Conservation (phyloP, 92 coral and sea anemone species). For the Heteractis magnifica region DNA sequence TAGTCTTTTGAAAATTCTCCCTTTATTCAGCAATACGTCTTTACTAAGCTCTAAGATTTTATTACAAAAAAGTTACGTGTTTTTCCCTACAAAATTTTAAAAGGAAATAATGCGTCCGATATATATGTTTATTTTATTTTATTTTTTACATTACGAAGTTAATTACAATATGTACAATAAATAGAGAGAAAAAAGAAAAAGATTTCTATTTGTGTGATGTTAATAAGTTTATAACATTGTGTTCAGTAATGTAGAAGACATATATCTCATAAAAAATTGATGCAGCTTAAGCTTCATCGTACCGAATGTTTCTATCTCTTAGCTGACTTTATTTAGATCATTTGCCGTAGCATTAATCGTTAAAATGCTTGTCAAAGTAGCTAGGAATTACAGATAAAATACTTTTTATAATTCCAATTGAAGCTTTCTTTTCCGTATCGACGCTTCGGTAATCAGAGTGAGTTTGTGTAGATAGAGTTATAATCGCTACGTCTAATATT, state of each 20-base stretch:
- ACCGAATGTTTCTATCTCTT: not conserved
- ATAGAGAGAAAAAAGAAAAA: not conserved
- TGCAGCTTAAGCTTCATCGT: not conserved
- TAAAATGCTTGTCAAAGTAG: slow-evolving; percentile 8
- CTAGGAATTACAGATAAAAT: slow-evolving; percentile 4
- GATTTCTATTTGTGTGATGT: not conserved
- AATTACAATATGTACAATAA: slow-evolving; percentile 1
- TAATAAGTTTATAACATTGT: slow-evolving; percentile 3
- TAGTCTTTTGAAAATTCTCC: not conserved
- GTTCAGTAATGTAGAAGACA: not conserved
- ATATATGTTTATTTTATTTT: not conserved
- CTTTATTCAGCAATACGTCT: not conserved
- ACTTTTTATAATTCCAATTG: not conserved
- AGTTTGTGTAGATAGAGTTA: not conserved
- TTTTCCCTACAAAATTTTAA: not conserved
- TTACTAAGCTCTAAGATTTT: not conserved
- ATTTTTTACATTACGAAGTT: not conserved
- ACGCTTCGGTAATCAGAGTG: not conserved
- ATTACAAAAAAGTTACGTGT: not conserved
- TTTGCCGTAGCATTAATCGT: not conserved
- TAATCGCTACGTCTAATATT: not conserved
- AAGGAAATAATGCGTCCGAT: not conserved
- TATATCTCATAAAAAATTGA: not conserved
- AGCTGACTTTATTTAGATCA: not conserved
- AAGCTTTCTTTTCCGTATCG: not conserved